Base-by-base conservation (phyloP, 2,113 vertebrate genomes). In the Sylvicapra grimmia region DNA sequence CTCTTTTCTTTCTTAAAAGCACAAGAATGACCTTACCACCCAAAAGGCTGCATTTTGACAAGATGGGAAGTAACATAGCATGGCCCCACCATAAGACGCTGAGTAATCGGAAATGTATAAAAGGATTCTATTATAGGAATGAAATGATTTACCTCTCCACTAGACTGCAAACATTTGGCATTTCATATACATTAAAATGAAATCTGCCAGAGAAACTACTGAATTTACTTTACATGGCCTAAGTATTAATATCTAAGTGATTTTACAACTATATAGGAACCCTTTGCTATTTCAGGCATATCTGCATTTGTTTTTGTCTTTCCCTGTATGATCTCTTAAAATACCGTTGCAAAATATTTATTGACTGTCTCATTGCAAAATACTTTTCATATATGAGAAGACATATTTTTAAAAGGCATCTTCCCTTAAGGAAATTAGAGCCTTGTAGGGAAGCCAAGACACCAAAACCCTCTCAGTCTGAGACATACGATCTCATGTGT, bases 111-210 rank as follows among this genome's bases (percentile, higher is more conserved):
- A 97, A 97, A 97, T 90, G 80, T 82, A 96, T 79, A 97, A 97
- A 91, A 63, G 95, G 33, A 47, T 49, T 87, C 90, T 65, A 97
- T 61, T 58, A 98, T 1, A 79, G 72, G 95, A 86, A 96, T 40
- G 94, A 83, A 94, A 97, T 6, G 86, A 96, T 86, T 92, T 84
- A 88, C 36, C 8, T 84, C 93, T 97, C 82, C 53, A 96, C 85
- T 82, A 95, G 96, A 87, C 86, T 97, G 92, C 79, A 98, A 94
- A 97, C 94, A 98, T 97, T 61, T 92, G 97, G 94, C 65, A 15
- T 59, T 96, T 97, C 96, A 54, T 75, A 85, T 16, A 96, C 79
- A 97, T 94, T 94, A 95, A 97, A 91, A 94, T 75, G 56, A 97
- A 97, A 93, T 92, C 94, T 96, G 92, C 93, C 83, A 86, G 63